Evolutionary conservation across 2,113 vertebrate species (phyloP).

Genomic region (Neopipo cinnamomea): DNA sequence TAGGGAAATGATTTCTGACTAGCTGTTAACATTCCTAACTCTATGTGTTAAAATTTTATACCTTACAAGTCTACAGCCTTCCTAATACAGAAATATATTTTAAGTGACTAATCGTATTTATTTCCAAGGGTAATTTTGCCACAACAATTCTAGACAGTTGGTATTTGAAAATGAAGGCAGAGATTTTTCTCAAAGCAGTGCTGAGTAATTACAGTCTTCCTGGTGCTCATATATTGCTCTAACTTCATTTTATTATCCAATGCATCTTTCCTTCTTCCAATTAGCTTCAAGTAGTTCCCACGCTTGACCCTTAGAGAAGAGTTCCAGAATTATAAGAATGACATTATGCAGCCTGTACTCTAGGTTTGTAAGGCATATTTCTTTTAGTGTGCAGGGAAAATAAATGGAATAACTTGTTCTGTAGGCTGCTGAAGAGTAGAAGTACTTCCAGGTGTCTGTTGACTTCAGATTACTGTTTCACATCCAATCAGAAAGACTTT

Average conservation of each 20-base stretch:
- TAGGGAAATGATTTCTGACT: neutral
- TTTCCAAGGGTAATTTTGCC: neutral
- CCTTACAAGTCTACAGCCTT: neutral
- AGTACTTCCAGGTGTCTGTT: neutral
- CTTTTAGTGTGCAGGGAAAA: neutral
- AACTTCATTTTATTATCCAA: neutral
- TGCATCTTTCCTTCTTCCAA: neutral
- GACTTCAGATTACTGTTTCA: neutral
- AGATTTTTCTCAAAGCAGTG: neutral
- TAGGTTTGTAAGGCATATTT: neutral
- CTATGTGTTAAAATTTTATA: neutral
- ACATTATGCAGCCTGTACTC: neutral
- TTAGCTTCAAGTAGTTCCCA: neutral
- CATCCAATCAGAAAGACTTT: neutral
- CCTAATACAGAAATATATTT: neutral
- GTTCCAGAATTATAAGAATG: neutral
- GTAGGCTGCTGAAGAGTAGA: neutral
- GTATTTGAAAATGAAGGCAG: neutral
- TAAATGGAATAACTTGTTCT: neutral
- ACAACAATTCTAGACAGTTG: neutral
- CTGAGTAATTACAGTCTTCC: neutral
- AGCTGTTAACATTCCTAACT: neutral
- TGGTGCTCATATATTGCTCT: neutral
- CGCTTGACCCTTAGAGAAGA: neutral
- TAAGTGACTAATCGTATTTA: neutral